phyloP scores from a whole-genome alignment of 2,113 vertebrate species.

The Thamnaconus septentrionalis region DNA sequence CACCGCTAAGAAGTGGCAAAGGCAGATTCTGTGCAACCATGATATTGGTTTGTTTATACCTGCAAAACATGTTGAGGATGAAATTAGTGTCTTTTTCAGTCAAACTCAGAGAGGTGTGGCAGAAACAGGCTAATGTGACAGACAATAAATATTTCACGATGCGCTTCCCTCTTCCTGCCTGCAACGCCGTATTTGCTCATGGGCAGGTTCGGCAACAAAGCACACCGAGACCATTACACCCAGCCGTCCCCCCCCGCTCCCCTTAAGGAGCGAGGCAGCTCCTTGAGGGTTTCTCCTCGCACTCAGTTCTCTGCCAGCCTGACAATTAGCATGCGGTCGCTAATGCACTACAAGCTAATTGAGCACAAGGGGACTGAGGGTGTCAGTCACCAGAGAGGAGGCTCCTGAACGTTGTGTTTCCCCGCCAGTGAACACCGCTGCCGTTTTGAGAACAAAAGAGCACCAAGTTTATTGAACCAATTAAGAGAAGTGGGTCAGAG shows the following conservation, averaged over 20 bases:
- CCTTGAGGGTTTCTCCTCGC: slow-evolving; percentile 58
- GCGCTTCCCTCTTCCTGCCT: slow-evolving; percentile 38
- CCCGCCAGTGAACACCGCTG: neutral
- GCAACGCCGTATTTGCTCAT: slow-evolving; percentile 32
- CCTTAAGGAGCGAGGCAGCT: slow-evolving; percentile 49
- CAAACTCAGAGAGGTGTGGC: slow-evolving; percentile 7
- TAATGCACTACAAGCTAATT: slow-evolving; percentile 70
- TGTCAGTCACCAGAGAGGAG: slow-evolving; percentile 66
- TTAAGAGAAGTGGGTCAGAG: slow-evolving; percentile 23
- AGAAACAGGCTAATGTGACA: slow-evolving; percentile 50
- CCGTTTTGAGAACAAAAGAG: slow-evolving; percentile 29
- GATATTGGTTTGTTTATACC: neutral
- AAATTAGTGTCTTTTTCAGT: neutral
- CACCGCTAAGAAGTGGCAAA: neutral
- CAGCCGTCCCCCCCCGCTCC: neutral
- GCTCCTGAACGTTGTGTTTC: slow-evolving; percentile 11
- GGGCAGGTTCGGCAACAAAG: slow-evolving; percentile 53
- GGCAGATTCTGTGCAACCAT: neutral
- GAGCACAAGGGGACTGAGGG: slow-evolving; percentile 68
- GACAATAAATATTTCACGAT: slow-evolving; percentile 67
- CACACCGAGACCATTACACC: neutral
- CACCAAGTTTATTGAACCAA: slow-evolving; percentile 14
- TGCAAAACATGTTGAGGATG: neutral
- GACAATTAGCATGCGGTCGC: slow-evolving; percentile 69
- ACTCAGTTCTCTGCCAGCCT: slow-evolving; percentile 56